These are phyloP conservation scores for Drosophila histrio DNA, from an alignment of 2,888 invertebrate species.

Conservation along the genomic window DNA sequence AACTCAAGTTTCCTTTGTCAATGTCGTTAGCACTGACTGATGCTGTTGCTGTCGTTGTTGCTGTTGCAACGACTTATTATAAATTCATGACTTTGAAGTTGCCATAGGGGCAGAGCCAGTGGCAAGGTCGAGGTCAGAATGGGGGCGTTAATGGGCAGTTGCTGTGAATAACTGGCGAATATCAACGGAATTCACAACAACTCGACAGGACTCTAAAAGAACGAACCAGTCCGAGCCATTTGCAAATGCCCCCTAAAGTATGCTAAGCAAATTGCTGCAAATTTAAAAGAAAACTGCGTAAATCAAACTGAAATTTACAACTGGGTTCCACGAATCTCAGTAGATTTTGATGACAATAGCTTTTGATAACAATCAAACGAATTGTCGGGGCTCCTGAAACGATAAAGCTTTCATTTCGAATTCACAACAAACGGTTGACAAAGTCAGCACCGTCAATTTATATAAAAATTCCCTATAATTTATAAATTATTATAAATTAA, in stretches of 20 bases:
- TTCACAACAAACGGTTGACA: too few relatives aligned
- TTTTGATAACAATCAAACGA: too few relatives aligned
- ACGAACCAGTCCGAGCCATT: neutral
- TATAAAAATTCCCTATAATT: too few relatives aligned
- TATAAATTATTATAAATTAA: too few relatives aligned
- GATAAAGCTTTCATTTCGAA: too few relatives aligned
- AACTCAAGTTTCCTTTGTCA: constrained; percentile 12
- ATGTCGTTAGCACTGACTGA: neutral
- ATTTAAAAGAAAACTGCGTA: neutral
- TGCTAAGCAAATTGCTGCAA: neutral
- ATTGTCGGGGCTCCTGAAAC: too few relatives aligned
- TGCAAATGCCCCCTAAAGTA: constrained; percentile 4
- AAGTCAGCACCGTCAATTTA: too few relatives aligned
- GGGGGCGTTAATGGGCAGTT: neutral
- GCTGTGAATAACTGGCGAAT: constrained; percentile 26
- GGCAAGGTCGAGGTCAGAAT: neutral
- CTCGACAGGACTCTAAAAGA: neutral
- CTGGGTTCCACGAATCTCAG: too few relatives aligned
- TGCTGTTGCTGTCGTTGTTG: neutral
- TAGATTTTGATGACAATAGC: too few relatives aligned
- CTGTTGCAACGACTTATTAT: constrained; percentile 34
- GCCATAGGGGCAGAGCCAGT: neutral
- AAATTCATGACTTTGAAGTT: constrained; percentile 49
- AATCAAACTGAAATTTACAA: too few relatives aligned
- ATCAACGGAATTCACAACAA: neutral